These are phyloP conservation scores for Irena cyanogastra DNA, from an alignment of 2,113 vertebrate genomes.

Conservation along the genomic window DNA sequence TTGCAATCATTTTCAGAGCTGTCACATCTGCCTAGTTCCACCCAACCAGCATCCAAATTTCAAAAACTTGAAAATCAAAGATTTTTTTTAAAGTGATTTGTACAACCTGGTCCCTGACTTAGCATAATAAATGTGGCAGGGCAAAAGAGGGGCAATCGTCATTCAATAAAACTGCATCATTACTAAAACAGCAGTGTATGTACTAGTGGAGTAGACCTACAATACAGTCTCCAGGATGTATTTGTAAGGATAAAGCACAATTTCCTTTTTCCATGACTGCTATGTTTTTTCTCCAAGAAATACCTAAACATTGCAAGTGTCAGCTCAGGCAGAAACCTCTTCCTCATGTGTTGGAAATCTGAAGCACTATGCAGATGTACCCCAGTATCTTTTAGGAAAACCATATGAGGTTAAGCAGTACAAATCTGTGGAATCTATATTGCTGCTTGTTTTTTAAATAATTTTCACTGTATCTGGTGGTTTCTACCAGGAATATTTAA, in stretches of 20 bases:
- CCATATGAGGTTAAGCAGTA: neutral
- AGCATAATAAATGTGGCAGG: neutral
- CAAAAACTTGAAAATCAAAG: neutral
- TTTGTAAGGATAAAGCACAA: neutral
- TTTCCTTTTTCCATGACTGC: neutral
- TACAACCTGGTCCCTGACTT: neutral
- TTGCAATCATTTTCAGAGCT: neutral
- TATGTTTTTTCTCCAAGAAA: neutral
- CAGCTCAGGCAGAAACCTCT: neutral
- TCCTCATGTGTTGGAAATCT: neutral
- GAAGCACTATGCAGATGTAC: neutral
- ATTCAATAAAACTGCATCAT: neutral
- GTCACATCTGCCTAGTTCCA: neutral
- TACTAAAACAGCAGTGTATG: neutral
- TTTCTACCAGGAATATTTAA: neutral
- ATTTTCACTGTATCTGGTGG: neutral
- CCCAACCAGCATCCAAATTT: neutral
- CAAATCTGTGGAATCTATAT: neutral
- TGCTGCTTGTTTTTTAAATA: neutral
- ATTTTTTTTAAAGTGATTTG: neutral
- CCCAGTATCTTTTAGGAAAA: neutral
- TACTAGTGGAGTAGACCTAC: neutral
- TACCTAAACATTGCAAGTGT: neutral
- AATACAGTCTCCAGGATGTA: neutral
- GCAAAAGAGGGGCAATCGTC: neutral